Evolutionary conservation across 2,888 invertebrate species (phyloP).

Genomic region (Zaprionus bogoriensis): DNA sequence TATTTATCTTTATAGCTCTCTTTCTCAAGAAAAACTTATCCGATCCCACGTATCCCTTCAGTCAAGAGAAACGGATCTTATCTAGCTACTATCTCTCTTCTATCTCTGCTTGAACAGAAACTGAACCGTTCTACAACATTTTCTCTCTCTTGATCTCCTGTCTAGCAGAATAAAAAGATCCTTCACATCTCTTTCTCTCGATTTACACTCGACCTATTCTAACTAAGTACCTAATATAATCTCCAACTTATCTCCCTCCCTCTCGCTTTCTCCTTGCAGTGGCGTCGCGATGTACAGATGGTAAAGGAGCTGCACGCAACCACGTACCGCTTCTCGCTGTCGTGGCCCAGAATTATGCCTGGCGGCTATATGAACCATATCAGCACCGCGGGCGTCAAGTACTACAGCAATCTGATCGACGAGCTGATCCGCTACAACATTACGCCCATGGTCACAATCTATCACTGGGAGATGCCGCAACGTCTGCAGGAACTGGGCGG

Average conservation of each 20-base stretch:
- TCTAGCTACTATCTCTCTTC: too few species aligned
- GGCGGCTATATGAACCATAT: slow-evolving; percentile 86
- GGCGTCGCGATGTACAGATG: slow-evolving; percentile 86
- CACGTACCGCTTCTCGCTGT: slow-evolving; percentile 88
- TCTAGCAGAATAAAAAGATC: too few species aligned
- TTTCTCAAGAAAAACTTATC: too few species aligned
- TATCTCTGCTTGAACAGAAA: too few species aligned
- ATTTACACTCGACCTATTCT: too few species aligned
- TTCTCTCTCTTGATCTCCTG: background rate
- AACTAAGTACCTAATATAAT: too few species aligned
- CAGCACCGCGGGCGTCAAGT: slow-evolving; percentile 88
- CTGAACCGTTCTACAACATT: background rate
- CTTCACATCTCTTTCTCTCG: too few species aligned
- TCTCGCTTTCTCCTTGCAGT: too few species aligned
- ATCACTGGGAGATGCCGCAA: slow-evolving; percentile 89
- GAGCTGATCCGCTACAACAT: slow-evolving; percentile 87
- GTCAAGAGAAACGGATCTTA: too few species aligned
- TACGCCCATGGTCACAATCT: slow-evolving; percentile 88
- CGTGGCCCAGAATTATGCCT: slow-evolving; percentile 90
- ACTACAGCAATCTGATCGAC: slow-evolving; percentile 90
- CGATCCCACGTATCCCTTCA: too few species aligned
- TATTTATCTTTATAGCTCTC: too few species aligned
- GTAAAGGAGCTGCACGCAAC: slow-evolving; percentile 86
- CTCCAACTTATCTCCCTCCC: too few species aligned
- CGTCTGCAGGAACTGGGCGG: slow-evolving; percentile 87